Base-by-base conservation (phyloP, 2,113 vertebrate species). In the Irena cyanogastra region DNA sequence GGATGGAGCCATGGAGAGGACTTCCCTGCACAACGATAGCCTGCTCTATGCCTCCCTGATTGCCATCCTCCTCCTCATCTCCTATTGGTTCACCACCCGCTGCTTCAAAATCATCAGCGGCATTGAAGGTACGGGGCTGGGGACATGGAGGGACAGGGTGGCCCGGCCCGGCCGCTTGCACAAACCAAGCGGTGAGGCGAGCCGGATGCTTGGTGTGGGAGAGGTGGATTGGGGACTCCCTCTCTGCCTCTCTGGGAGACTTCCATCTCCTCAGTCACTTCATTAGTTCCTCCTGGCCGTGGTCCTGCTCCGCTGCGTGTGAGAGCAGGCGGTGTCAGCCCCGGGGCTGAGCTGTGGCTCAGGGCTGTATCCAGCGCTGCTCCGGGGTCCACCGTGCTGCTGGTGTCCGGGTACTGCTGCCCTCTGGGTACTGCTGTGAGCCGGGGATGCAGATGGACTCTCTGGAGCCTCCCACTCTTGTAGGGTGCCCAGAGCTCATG, bases 1-100 rank as follows among this genome's bases (percentile, higher is more conserved):
- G 96, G 61, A 97, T 97, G 97, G 97, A 94, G 96, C 94, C 97
- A 97, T 97, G 97, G 97, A 97, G 92, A 97, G 87, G 94, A 94
- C 96, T 89, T n/a, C 97, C 81, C 84, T 97, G 35, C 97, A 97
- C 95, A 97, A 96, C 22, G 97, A 97, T 95, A 97, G 97, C 90
- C 87, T 97, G 75, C 94, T 98, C 61, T 98, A 97, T 82, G 91
- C 97, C 79, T 94, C 98, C 60, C 83, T 98, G 83, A 96, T 98
- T 14, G 85, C 97, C 83, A 89, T 97, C 84, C 95, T 98, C 64
- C 97, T 98, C 72, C 93, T 97, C 54, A 96, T 98, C 81, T 98
- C 97, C 80, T 98, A 97, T 95, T 98, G 97, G 97, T 94, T 98
- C 87, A 97, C 96, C 49, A 97, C 93, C 6, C 95, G 95, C 83